Conservation (phyloP, 1,140 invertebrate species). For the Diorhabda sublineata region DNA sequence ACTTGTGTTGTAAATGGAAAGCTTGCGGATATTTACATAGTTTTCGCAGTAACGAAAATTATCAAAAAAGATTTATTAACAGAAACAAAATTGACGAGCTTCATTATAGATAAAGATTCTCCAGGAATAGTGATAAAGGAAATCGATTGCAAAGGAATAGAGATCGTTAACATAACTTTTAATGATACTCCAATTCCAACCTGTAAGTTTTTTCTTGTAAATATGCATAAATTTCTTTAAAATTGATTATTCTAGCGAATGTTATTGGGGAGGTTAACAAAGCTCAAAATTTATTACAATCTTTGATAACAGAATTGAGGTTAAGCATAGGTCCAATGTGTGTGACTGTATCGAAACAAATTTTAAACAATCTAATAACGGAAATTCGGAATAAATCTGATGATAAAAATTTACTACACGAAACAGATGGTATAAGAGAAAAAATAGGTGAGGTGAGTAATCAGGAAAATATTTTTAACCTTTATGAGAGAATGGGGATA, state of each 20-base stretch:
- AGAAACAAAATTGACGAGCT: slow-evolving; percentile 48
- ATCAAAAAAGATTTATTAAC: slow-evolving; percentile 49
- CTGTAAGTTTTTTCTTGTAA: slow-evolving; percentile 26
- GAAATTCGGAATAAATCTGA: slow-evolving; percentile 59
- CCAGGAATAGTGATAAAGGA: slow-evolving; percentile 63
- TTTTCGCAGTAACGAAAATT: slow-evolving; percentile 47
- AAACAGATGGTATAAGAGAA: slow-evolving; percentile 32
- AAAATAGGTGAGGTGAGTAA: slow-evolving; percentile 34
- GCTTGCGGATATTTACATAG: slow-evolving; percentile 51
- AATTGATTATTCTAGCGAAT: slow-evolving; percentile 38
- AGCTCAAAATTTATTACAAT: slow-evolving; percentile 36
- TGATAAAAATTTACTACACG: slow-evolving; percentile 53
- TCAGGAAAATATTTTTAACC: background rate
- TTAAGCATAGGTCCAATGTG: slow-evolving; percentile 44
- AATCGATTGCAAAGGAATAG: slow-evolving; percentile 16
- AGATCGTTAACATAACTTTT: slow-evolving; percentile 47
- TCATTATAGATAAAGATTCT: slow-evolving; percentile 70
- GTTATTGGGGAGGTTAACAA: slow-evolving; percentile 42
- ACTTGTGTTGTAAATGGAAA: slow-evolving; percentile 49
- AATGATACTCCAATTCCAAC: slow-evolving; percentile 48
- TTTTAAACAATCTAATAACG: slow-evolving; percentile 52
- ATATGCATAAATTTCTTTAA: background rate
- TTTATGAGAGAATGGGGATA: background rate
- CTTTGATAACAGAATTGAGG: slow-evolving; percentile 40
- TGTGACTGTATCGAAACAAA: slow-evolving; percentile 47